A percentile compares a stretch with the other conserved stretches of the same genome.
Evolutionary conservation across 1,140 invertebrate species (phyloP).

Genomic region (Anadara kagoshimensis): DNA sequence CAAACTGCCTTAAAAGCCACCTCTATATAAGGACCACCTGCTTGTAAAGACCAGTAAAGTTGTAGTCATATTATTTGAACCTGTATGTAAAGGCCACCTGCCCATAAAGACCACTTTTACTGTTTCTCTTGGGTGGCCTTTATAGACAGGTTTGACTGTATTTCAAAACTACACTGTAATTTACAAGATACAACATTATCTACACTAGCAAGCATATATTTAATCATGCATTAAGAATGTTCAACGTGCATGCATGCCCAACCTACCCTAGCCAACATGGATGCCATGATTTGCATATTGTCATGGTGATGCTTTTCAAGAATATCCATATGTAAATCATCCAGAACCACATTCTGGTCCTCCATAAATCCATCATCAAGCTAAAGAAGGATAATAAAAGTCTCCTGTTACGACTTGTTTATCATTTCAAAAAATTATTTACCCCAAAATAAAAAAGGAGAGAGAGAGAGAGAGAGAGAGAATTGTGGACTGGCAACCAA

Average conservation of each 20-base stretch:
- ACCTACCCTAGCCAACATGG: slow-evolving; percentile 65
- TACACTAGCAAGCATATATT: neutral
- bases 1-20: no score
- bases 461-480: no score
- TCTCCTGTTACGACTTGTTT: neutral
- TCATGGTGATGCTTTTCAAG: slow-evolving; percentile 71
- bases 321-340: slow-evolving; percentile 69
- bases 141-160: no score
- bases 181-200: neutral
- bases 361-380: slow-evolving; percentile 73
- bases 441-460: no score
- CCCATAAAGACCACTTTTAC: no score
- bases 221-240: neutral
- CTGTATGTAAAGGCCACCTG: no score
- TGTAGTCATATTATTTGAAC: no score
- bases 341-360: slow-evolving; percentile 66
- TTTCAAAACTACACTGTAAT: no score
- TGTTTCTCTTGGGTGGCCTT: no score
- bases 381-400: slow-evolving; percentile 51
- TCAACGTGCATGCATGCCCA: slow-evolving; percentile 4
- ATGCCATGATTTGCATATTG: slow-evolving; percentile 69
- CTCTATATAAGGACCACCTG: no score
- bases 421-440: neutral
- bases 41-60: no score
- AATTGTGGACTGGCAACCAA: no score